A percentile compares a stretch with the other conserved stretches of the same genome.
Evolutionary conservation across 2,888 invertebrate species (phyloP).

Genomic region (Enchytraeus crypticus): DNA sequence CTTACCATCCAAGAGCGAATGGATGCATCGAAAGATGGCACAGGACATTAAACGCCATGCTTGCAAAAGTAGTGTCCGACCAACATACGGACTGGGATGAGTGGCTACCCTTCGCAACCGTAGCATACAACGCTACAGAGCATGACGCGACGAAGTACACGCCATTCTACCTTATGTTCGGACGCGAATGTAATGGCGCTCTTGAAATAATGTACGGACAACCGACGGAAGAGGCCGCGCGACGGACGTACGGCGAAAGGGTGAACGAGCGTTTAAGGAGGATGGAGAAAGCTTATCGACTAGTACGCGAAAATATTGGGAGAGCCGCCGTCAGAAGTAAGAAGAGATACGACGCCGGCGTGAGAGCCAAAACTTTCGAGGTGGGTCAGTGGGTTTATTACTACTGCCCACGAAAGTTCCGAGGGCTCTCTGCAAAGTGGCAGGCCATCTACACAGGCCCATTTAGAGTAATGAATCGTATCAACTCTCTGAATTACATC

Average conservation of each 20-base stretch:
- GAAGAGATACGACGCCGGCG: too few species aligned
- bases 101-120: background rate
- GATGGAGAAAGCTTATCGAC: background rate
- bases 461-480: background rate
- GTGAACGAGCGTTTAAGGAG: background rate
- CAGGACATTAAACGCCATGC: background rate
- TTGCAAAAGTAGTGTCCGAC: background rate
- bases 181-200: background rate
- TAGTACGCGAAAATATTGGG: background rate
- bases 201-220: background rate
- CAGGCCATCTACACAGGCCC: background rate
- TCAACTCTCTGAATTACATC: background rate
- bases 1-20: slow-evolving; percentile 1
- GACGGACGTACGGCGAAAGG: background rate
- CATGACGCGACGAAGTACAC: background rate
- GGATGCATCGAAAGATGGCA: background rate
- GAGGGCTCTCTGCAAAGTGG: background rate
- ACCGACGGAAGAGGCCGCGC: background rate
- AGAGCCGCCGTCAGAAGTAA: too few species aligned
- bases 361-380: too few species aligned
- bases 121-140: background rate
- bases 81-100: slow-evolving; percentile 4
- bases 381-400: background rate
- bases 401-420: background rate
- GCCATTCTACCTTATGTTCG: slow-evolving; percentile 4